phyloP scores from a whole-genome alignment of 92 coral and sea anemone species.

The Palythoa grandiflora region DNA sequence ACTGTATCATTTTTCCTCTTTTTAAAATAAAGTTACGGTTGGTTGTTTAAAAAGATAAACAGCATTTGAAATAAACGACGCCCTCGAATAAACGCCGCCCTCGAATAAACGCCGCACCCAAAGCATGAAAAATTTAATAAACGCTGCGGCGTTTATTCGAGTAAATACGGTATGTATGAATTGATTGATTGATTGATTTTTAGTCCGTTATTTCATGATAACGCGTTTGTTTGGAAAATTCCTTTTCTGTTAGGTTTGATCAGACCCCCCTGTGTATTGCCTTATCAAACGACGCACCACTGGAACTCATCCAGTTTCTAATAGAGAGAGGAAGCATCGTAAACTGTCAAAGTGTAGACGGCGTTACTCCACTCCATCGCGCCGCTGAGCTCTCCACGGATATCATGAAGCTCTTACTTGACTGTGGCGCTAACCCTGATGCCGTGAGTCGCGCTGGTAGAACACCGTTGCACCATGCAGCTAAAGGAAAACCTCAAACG shows the following conservation, averaged over 20 bases:
- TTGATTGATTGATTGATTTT: neutral
- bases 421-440: slow-evolving; percentile 15
- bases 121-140: too few relatives aligned
- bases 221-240: neutral
- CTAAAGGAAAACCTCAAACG: neutral
- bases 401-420: slow-evolving; percentile 9
- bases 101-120: too few relatives aligned
- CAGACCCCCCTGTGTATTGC: slow-evolving; percentile 15
- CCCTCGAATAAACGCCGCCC: too few relatives aligned
- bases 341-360: slow-evolving; percentile 7
- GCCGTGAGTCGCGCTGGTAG: slow-evolving; percentile 28
- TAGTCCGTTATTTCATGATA: neutral
- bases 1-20: too few relatives aligned
- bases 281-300: slow-evolving; percentile 1
- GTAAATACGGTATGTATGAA: too few relatives aligned
- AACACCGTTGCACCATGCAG: slow-evolving; percentile 45
- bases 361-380: slow-evolving; percentile 16
- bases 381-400: slow-evolving; percentile 32
- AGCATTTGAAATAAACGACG: too few relatives aligned
- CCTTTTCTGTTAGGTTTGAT: neutral
- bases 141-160: too few relatives aligned
- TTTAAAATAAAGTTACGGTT: too few relatives aligned
- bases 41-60: too few relatives aligned
- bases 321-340: slow-evolving; percentile 10
- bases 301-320: slow-evolving; percentile 33